Evolutionary conservation across 2,113 vertebrate genomes (phyloP).

Genomic region (Corapipo altera): DNA sequence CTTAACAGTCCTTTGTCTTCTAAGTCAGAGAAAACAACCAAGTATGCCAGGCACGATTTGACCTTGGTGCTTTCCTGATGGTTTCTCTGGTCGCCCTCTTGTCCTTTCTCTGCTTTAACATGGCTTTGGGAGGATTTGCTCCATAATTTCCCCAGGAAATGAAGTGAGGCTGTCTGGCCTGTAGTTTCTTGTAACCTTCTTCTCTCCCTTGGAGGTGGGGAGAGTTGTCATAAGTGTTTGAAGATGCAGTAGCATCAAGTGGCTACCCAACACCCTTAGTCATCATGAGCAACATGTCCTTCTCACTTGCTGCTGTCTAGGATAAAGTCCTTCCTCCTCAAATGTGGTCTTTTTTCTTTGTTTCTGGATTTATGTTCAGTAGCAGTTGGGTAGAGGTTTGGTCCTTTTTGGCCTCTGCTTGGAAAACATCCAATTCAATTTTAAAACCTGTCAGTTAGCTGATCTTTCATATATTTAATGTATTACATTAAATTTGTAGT

Average conservation of each 20-base stretch:
- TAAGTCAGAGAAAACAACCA: not conserved
- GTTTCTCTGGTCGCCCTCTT: not conserved
- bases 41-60: not conserved
- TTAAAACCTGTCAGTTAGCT: conserved; percentile 1
- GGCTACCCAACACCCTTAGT: not conserved
- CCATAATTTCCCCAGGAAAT: not conserved
- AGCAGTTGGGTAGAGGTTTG: not conserved
- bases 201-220: not conserved
- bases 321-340: not conserved
- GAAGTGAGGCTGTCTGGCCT: not conserved
- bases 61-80: not conserved
- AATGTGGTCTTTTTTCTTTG: not conserved
- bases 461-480: conserved; percentile 1
- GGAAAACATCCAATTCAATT: conserved; percentile 18
- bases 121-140: not conserved
- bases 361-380: not conserved
- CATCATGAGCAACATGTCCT: fast-evolving
- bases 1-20: not conserved
- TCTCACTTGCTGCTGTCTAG: not conserved
- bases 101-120: not conserved
- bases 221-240: not conserved
- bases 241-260: not conserved
- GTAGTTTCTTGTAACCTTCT: not conserved
- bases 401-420: not conserved
- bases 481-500: not conserved